Evolutionary conservation across 2,113 vertebrate genomes (phyloP).

Genomic region (Cyprinodon tularosa): DNA sequence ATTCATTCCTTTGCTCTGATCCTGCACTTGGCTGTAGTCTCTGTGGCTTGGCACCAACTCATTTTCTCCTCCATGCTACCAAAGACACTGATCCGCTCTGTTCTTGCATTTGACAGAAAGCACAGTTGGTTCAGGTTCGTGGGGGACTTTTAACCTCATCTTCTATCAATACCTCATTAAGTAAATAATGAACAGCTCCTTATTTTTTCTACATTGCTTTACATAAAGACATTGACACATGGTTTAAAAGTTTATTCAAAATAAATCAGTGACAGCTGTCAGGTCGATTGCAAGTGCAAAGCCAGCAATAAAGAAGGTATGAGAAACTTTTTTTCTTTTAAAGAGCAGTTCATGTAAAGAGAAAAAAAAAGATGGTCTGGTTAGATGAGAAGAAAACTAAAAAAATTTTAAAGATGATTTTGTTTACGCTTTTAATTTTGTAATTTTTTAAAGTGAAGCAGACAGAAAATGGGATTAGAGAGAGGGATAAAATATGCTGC

Average conservation of each 20-base stretch:
- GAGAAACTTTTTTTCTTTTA: not conserved
- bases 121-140: conserved; percentile 1
- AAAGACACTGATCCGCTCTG: conserved; percentile 69
- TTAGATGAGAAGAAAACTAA: no score
- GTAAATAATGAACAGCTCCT: not conserved
- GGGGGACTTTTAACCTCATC: not conserved
- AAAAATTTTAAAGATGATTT: no score
- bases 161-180: not conserved
- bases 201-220: not conserved
- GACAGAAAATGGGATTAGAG: no score
- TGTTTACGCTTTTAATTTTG: no score
- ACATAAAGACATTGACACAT: not conserved
- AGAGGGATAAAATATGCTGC: no score
- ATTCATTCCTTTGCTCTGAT: conserved; percentile 79
- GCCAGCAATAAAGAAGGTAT: not conserved
- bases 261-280: not conserved
- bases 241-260: not conserved
- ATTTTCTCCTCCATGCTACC: conserved; percentile 50
- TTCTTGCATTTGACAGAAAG: conserved; percentile 61
- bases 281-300: not conserved
- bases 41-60: conserved; percentile 67
- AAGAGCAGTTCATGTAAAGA: no score
- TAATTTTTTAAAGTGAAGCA: no score
- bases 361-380: no score
- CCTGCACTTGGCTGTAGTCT: conserved; percentile 71